A percentile compares a stretch with the other conserved stretches of the same genome.
These are phyloP conservation scores for Manis javanica DNA, from an alignment of 2,797 vertebrate species.

Conservation along the genomic window DNA sequence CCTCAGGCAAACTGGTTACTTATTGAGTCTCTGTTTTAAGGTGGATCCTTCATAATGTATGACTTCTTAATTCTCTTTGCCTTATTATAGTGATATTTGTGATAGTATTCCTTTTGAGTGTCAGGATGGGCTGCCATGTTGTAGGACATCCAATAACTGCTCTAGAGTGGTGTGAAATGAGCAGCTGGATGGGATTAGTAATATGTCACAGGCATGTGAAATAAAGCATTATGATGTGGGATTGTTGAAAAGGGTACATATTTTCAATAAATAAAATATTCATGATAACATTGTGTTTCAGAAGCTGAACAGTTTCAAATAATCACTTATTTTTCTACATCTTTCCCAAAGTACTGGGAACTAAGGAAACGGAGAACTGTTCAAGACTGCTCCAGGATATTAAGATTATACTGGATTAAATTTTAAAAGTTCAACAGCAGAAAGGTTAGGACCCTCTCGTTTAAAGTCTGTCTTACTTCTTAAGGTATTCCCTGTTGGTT, in stretches of 20 bases:
- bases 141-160: constrained; percentile 80
- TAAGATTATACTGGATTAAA: constrained; percentile 54
- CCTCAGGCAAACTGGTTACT: background rate
- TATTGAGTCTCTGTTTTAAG: background rate
- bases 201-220: constrained; percentile 85
- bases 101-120: background rate
- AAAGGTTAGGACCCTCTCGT: constrained; percentile 51
- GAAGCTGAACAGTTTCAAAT: constrained; percentile 45
- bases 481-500: constrained; percentile 15
- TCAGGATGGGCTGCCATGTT: constrained; percentile 64
- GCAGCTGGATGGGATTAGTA: constrained; percentile 82
- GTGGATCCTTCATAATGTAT: background rate
- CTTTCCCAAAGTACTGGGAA: constrained; percentile 47
- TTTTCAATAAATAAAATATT: constrained; percentile 86
- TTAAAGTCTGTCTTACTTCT: constrained; percentile 57
- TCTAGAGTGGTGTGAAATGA: constrained; percentile 83
- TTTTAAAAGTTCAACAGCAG: constrained; percentile 53
- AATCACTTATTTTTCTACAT: constrained; percentile 43
- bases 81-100: background rate
- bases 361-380: constrained; percentile 31
- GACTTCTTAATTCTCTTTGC: background rate
- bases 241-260: constrained; percentile 83
- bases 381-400: background rate
- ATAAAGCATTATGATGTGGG: constrained; percentile 74
- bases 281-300: constrained; percentile 59